Base-by-base conservation (phyloP, 2,113 vertebrate species). In the Eurypyga helias region DNA sequence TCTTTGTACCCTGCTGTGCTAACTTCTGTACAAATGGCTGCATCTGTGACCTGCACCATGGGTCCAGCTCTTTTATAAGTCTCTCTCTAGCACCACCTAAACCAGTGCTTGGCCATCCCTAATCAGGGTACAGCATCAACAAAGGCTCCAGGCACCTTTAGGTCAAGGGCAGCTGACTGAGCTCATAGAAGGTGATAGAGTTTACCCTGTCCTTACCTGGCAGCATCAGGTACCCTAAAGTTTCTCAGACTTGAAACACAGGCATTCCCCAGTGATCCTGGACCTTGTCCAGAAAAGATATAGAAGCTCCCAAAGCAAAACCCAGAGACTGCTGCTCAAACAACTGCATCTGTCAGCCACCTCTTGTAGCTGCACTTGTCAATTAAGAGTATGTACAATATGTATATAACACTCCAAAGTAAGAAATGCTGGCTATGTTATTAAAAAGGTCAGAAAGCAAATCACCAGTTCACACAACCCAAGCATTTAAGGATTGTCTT, bases 311-410 rank as follows among this genome's bases (percentile, higher is more conserved):
- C 24, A 41, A 48, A 67, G 29, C 29, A 54, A 41, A 73, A 67
- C 2, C 25, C 31, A 54, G 17, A 72, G 66, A 28, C 12, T 8
- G 3, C 36, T 76, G 3, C 2, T 1, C 28, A 78, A 46, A 70
- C 6, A 12, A 12, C 21, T 45, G 10, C 10, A 2, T 57, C 41
- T 38, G 4, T 65, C 65, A 41, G 21, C 41, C 36, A 12, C 12
- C 10, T 51, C 21, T 31, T 29, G 46, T 17, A 51, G 31, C 25
- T 65, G 41, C 17, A 15, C 24, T 89, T 72, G 7, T 20, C 31
- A 72, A 14, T 1, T 7, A 54, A 38, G 17, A 5, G 2, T 31
- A 43, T 4, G 15, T 17, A 17, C 21, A 9, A 5, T 4, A 9
- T n/a, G 6, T 26, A 19, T 28, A 14, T 58, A 84, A 54, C 7